Base-by-base conservation (phyloP, 2,888 invertebrate genomes). In the Yponomeuta plumbellus region DNA sequence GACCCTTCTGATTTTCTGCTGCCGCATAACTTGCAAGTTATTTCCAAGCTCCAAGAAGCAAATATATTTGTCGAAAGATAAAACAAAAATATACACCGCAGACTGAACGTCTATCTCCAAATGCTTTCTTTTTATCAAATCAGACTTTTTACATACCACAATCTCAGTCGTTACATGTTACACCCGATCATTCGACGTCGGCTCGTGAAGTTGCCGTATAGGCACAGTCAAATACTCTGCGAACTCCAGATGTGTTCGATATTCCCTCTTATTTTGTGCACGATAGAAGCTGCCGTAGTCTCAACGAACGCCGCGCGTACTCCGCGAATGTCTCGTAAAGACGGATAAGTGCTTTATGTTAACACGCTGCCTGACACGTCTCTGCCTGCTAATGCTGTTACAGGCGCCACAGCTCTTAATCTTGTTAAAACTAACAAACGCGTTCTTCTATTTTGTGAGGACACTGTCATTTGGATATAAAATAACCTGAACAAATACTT, bases 371-470 rank as follows among this genome's bases (percentile, higher is more conserved):
- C 22, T 58, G 59, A 59, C 59, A 59, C 21, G 59, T 23, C 59
- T 59, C 11, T 23, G 23, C 59, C 23, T 21, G 59, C 59, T 59
- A 59, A 59, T 59, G 59, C 59, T 59, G 59, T 59, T 59, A 59
- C 21, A 59, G 59, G 22, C 59, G 23, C 59, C 21, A 59, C 23
- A 59, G 59, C 59, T 11, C 59, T 59, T 59, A 59, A 59, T 59
- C 59, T 21, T 59, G 59, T 59, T 59, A 59, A 52, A 52, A 52
- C 13, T 52, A 52, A 52, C 44, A 52, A 52, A 52, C 13, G 44
- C 17, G 1, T 52, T 13, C 44, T 13, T 1, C 13, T 52, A 52
- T 52, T 17, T 1, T 17, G 17, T 17, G 17, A 52, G 44, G 3
- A 52, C 44, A 52, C 1, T 17, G 44, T 11, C 13, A 44, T 21